phyloP scores from a whole-genome alignment of 2,888 invertebrate species.

The Asteroscopus sphinx region DNA sequence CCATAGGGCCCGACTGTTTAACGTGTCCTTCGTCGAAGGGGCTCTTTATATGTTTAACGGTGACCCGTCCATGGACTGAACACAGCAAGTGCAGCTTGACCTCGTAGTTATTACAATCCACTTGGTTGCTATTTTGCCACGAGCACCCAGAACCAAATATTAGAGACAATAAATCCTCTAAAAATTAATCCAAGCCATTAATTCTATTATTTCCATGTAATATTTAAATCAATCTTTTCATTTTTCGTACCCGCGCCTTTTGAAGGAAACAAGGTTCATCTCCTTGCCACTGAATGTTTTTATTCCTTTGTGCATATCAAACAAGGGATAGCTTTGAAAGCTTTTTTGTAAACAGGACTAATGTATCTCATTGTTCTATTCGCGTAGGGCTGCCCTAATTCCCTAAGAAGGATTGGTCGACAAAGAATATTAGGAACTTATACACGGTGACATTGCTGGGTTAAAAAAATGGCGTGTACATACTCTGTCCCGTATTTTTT shows the following conservation, averaged over 20 bases:
- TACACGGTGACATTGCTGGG: not conserved
- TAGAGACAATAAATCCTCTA: not conserved
- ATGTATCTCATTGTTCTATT: constrained; percentile 51
- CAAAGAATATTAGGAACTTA: not conserved
- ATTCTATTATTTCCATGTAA: no score
- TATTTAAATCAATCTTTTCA: constrained; percentile 10
- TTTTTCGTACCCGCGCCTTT: constrained; percentile 7
- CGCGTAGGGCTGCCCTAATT: constrained; percentile 28
- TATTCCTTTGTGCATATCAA: constrained; percentile 46
- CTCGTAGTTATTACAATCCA: no score
- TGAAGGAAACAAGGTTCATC: constrained; percentile 30
- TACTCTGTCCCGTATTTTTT: no score
- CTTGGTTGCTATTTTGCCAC: no score
- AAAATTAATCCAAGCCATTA: no score
- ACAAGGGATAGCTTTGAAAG: constrained; percentile 39
- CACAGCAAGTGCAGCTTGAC: no score
- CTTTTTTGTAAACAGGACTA: constrained; percentile 52
- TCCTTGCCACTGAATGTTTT: constrained; percentile 21
- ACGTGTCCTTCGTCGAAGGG: no score
- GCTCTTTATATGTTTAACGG: no score
- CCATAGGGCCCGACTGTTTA: no score
- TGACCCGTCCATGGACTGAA: no score
- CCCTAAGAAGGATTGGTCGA: not conserved
- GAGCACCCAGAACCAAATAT: no score
- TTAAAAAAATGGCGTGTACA: no score